Evolutionary conservation across 2,888 invertebrate genomes (phyloP), one percentile per base, ranked within the genome.

Genomic region (Synanthedon myopaeformis): DNA sequence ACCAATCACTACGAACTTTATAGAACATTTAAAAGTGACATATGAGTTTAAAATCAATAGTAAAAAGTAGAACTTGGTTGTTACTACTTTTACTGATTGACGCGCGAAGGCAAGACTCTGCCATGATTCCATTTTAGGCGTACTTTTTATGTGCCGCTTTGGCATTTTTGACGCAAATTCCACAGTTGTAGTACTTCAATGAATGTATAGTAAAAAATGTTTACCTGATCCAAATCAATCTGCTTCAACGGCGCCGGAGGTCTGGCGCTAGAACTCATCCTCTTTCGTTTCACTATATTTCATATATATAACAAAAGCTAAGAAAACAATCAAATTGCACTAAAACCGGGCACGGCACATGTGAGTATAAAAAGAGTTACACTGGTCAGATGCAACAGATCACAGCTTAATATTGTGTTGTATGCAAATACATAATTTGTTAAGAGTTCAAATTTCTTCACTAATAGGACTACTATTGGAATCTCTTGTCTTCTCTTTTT

Each of bases 181-280:
- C 17, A 17, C 3, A 23, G 3, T 5, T 23, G 23, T 23, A 17
- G 17, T 17, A 17, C 17, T 17, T 17, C 5, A 23, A 23, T 4
- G 23, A 23, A 23, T 4, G 2, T 23, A 50, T 48, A 52, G 13
- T 49, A 51, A 56, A 57, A 57, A 53, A 61, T 56, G 56, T 59
- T 66, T 75, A 88, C 88, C 84, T 91, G 93, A 79, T 94, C 93
- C 66, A 97, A 89, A 72, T 95, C 94, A 66, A 94, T 94, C 68
- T 92, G 92, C 71, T 92, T 91, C 58, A 92, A 79, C 54, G 92
- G 92, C 64, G 90, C 87, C 58, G 90, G 79, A 12, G 80, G 76
- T 58, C 79, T 70, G 49, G 59, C 58, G 54, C 59, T 71, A 23
- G 74, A 72, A 60, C 73, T 73, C 53, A 71, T 67, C 1, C 74